phyloP scores from a whole-genome alignment of 1,140 invertebrate genomes.

The Dolichoris vasculosae region DNA sequence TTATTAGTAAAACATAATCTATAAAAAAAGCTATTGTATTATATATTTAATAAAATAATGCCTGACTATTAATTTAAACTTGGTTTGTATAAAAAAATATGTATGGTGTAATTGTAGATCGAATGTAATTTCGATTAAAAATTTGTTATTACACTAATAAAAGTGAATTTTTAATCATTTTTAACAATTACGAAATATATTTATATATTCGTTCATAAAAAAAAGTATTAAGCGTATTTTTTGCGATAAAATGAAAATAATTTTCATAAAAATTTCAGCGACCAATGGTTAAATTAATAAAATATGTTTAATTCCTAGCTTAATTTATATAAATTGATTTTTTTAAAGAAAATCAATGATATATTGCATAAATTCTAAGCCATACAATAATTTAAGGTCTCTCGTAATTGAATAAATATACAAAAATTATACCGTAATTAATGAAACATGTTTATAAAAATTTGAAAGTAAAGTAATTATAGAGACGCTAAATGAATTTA shows the following conservation, averaged over 20 bases:
- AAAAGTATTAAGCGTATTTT: not conserved
- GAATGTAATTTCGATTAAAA: no score
- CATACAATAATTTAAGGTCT: not conserved
- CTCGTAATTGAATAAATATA: not conserved
- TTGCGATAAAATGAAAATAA: not conserved
- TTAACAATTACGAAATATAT: no score
- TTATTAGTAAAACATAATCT: no score
- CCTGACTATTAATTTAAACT: no score
- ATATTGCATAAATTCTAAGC: not conserved
- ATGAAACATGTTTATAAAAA: not conserved
- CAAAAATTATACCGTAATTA: not conserved
- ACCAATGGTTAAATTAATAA: not conserved
- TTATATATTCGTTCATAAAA: not conserved
- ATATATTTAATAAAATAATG: no score
- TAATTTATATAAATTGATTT: not conserved
- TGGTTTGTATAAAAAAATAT: no score
- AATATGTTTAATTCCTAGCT: not conserved
- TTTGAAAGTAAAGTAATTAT: not conserved
- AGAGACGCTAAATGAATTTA: slow-evolving; percentile 13
- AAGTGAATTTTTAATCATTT: no score
- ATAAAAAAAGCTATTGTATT: no score
- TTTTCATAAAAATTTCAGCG: slow-evolving; percentile 20
- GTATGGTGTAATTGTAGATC: no score
- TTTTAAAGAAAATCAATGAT: not conserved
- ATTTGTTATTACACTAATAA: no score